Evolutionary conservation across 1,140 invertebrate species (phyloP), one percentile per base, ranked within the genome.

Genomic region (Scylla paramamosain): DNA sequence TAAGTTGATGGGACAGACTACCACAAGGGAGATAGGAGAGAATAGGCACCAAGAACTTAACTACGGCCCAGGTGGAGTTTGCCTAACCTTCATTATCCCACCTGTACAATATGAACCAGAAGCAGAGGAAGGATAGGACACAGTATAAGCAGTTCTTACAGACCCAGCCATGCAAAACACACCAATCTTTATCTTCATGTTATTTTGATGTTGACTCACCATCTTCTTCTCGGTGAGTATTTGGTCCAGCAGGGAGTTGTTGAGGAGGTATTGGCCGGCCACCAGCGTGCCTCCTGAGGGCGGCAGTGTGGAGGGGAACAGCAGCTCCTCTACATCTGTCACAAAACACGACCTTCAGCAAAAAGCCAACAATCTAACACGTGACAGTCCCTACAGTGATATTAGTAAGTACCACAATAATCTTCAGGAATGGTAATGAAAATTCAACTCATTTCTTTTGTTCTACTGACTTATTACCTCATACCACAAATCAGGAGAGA

Each of bases 141-240:
- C 39, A 39, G 39, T 6, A 39, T 39, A 39, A 6, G 39, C 39
- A 39, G 6, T 39, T 39, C 39, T 39, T 39, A 6, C 6, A 39
- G 39, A 39, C 39, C 39, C 39, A 39, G 39, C 39, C 39, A 39
- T 6, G 6, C 6, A 39, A 39, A 39, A 39, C 39, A 39, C 39
- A 1, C 1, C 39, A 39, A 39, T 39, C 39, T 39, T 39, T 39
- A 39, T 59, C 52, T 20, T 20, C 52, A 4, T 86, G 14, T 16
- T 48, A 48, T 12, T 8, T 14, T 59, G 0, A 59, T 1, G 0
- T 59, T 20, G 31, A 46, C 88, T 91, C 31, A 95, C 94, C 94
- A 95, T 91, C 87, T 95, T 95, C 48, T 95, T 95, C 48, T 95
- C 94, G 0, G 94, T 92, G 29, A 95, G 94, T 32, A 95, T 95